Base-by-base conservation (phyloP, 2,888 invertebrate genomes). In the Lepidochitona cinerea region DNA sequence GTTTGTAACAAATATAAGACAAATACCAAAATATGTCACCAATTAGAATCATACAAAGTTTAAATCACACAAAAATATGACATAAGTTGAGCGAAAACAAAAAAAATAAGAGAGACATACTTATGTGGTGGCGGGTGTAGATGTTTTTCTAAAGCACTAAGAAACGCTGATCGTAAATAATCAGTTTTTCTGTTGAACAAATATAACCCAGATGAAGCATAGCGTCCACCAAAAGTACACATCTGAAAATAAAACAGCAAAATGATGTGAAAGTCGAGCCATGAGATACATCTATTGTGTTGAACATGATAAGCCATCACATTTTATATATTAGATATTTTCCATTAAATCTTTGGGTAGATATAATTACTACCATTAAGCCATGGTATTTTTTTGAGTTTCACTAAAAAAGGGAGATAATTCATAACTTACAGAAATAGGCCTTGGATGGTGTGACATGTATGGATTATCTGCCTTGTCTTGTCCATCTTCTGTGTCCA, bases 91-190 rank as follows among this genome's bases (percentile, higher is more conserved):
- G 49, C n/a, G 49, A 41, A 12, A 41, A 12, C 12, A 41, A n/a
- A 41, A 12, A 41, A n/a, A 14, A 41, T 12, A 65, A 26, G 29
- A 65, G 1, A 7, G 14, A 80, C 87, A 79, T 85, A 89, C 89
- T 89, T 89, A 70, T 87, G 85, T 66, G 89, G 89, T 18, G 89
- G 88, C 49, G 89, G 89, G 70, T 88, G 85, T 9, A 86, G 74
- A 70, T 88, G 87, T 70, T 81, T 80, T 69, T 89, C 88, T 36
- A 89, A 75, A 65, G 86, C 84, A 74, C 85, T 85, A 5, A 84
- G 76, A 76, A 89, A 85, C 26, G 88, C 85, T 70, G 86, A 82
- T 68, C 88, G 79, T n/a, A 86, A 79, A 52, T 84, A 81, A 75
- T 89, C 89, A 36, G 80, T 80, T 59, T 79, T 83, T 41, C 89